Percentiles rank a stretch among this genome's conserved stretches.
Conservation (phyloP, 2,797 vertebrate genomes). For the Gastrophryne carolinensis region DNA sequence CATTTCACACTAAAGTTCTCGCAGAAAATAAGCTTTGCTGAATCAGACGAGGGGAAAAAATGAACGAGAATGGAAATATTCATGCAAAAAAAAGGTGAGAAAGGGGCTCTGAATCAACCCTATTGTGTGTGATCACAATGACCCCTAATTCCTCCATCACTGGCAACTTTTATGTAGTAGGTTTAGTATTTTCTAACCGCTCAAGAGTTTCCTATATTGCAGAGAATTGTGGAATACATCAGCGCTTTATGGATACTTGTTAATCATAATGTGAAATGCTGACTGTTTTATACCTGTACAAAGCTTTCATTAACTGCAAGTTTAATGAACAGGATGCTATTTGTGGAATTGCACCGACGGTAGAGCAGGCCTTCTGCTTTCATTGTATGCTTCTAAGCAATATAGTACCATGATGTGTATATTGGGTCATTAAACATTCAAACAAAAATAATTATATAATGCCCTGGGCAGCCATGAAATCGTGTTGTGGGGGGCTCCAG, state of each 20-base stretch:
- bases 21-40: too few relatives aligned
- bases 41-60: too few relatives aligned
- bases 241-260: background rate
- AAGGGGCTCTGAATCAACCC: too few relatives aligned
- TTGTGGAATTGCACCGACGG: background rate
- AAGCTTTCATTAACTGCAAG: constrained; percentile 19
- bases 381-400: background rate
- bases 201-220: background rate
- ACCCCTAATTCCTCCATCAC: too few relatives aligned
- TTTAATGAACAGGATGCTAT: constrained; percentile 28
- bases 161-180: too few relatives aligned
- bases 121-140: background rate
- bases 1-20: too few relatives aligned
- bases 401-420: background rate
- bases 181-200: background rate
- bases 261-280: background rate
- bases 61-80: too few relatives aligned
- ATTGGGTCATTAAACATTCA: constrained; percentile 39
- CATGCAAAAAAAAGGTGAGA: too few relatives aligned
- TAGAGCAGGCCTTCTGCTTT: background rate
- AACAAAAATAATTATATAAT: constrained; percentile 36
- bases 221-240: background rate
- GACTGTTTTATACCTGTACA: constrained; percentile 12
- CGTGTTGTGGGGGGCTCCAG: constrained; percentile 1
- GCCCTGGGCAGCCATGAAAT: constrained; percentile 24